Evolutionary conservation across 2,888 invertebrate species (phyloP).

Genomic region (Drosophila nr. perissopoda): DNA sequence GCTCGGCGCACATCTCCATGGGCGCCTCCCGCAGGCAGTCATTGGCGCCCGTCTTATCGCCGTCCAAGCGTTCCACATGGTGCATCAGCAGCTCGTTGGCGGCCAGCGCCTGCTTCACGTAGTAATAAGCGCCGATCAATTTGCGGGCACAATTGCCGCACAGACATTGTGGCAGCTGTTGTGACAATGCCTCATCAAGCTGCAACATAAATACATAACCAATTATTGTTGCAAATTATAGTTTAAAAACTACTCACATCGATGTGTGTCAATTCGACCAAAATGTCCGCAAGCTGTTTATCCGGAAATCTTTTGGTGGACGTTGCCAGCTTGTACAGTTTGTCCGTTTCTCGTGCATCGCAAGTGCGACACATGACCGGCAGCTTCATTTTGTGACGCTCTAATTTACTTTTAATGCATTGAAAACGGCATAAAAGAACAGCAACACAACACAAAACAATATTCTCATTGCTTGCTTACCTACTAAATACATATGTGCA

Average conservation of each 20-base stretch:
- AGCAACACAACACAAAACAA: slow-evolving; percentile 31
- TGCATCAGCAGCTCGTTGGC: slow-evolving; percentile 64
- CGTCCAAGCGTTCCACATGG: slow-evolving; percentile 42
- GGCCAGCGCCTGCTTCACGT: slow-evolving; percentile 68
- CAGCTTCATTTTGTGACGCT: slow-evolving; percentile 57
- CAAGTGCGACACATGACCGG: slow-evolving; percentile 69
- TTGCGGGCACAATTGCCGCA: slow-evolving; percentile 71
- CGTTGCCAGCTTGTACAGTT: slow-evolving; percentile 53
- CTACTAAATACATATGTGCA: slow-evolving; percentile 37
- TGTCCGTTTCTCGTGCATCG: slow-evolving; percentile 63
- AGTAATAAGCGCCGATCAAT: slow-evolving; percentile 72
- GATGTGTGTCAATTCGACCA: slow-evolving; percentile 63
- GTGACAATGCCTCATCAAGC: slow-evolving; percentile 37
- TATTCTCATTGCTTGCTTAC: slow-evolving; percentile 22
- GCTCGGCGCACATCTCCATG: slow-evolving; percentile 76
- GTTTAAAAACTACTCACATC: slow-evolving; percentile 44
- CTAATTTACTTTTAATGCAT: slow-evolving; percentile 6
- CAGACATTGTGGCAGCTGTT: slow-evolving; percentile 67
- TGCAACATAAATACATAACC: slow-evolving; percentile 1
- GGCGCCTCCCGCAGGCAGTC: slow-evolving; percentile 77
- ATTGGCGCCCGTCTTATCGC: slow-evolving; percentile 19
- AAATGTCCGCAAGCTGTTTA: slow-evolving; percentile 60
- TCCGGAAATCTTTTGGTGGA: slow-evolving; percentile 66
- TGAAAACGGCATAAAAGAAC: slow-evolving; percentile 10
- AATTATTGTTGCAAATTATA: neutral